Evolutionary conservation across 64 coral and sea anemone species (phyloP).

Genomic region (Astreopora myriophthalma): DNA sequence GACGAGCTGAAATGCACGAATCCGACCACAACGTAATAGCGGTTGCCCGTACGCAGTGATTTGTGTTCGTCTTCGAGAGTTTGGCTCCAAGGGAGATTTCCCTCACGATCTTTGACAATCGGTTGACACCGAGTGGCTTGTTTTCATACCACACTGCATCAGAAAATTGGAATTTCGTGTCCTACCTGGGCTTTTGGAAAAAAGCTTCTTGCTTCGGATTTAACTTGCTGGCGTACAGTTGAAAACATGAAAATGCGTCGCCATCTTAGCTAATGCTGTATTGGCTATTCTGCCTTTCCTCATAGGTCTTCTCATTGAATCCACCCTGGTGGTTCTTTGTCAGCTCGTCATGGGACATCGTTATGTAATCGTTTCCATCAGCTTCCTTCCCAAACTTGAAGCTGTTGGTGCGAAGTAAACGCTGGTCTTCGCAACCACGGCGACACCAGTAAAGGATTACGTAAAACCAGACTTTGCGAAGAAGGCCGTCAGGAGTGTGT

Average conservation of each 20-base stretch:
- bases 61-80: neutral
- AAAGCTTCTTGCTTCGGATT: conserved; percentile 14
- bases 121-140: neutral
- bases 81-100: neutral
- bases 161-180: neutral
- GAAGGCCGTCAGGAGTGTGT: conserved; percentile 5
- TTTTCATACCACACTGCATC: neutral
- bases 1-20: neutral
- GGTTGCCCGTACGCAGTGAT: neutral
- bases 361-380: conserved; percentile 1
- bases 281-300: conserved; percentile 9
- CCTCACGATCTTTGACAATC: neutral
- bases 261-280: conserved; percentile 14
- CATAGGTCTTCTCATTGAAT: neutral
- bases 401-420: conserved; percentile 24
- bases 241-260: conserved; percentile 4
- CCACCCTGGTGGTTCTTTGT: conserved; percentile 58
- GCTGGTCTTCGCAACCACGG: conserved; percentile 20
- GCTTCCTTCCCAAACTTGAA: conserved; percentile 29
- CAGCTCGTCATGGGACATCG: conserved; percentile 22
- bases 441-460: conserved; percentile 55
- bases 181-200: neutral
- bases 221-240: neutral
- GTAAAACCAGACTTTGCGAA: conserved; percentile 26
- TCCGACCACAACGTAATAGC: neutral